These are phyloP conservation scores for Bolborhynchus lineola DNA, from an alignment of 2,113 vertebrate genomes.

Conservation along the genomic window DNA sequence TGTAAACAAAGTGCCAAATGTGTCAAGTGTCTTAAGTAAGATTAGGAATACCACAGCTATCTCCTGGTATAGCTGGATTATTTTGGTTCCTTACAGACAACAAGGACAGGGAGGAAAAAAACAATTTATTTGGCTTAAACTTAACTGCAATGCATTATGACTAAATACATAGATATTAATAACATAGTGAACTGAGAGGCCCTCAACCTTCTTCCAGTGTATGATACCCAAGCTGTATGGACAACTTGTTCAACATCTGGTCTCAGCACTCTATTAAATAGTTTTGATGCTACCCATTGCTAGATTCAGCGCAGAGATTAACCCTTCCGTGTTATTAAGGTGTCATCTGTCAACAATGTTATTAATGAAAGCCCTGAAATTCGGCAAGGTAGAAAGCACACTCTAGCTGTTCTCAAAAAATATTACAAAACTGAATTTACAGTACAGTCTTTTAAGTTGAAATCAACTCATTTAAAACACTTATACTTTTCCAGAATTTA, in stretches of 20 bases:
- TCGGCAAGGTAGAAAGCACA: neutral
- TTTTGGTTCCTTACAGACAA: neutral
- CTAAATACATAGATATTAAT: neutral
- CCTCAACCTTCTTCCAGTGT: neutral
- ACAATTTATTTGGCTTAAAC: neutral
- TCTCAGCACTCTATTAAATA: neutral
- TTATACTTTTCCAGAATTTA: neutral
- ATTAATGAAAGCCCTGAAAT: neutral
- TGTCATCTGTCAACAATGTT: neutral
- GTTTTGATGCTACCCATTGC: neutral
- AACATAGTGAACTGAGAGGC: accelerated
- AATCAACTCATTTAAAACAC: neutral
- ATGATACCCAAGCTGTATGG: neutral
- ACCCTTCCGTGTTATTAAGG: neutral
- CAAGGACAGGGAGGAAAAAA: neutral
- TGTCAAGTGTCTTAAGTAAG: neutral
- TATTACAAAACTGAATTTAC: neutral
- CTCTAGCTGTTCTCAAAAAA: neutral
- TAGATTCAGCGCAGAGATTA: neutral
- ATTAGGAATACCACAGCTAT: neutral
- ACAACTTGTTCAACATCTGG: neutral
- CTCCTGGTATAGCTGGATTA: neutral
- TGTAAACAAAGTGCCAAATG: neutral
- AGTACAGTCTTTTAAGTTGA: neutral
- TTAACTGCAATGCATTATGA: neutral